phyloP scores from a whole-genome alignment of 2,113 vertebrate genomes.

The Oreochromis aureus region DNA sequence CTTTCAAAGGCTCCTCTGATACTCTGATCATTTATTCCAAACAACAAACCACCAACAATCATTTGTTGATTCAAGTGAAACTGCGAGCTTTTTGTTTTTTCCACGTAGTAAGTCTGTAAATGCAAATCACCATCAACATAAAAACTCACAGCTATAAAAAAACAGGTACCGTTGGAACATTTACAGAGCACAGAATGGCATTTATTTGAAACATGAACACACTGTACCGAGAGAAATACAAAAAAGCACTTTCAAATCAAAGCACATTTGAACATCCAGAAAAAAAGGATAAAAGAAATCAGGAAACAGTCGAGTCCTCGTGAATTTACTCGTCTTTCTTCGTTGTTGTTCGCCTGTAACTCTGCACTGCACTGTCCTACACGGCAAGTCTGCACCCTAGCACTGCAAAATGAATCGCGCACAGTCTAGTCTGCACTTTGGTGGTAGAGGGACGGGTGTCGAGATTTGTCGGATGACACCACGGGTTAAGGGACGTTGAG shows the following conservation, averaged over 20 bases:
- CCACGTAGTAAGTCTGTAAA: background rate
- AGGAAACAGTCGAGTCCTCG: slow-evolving; percentile 49
- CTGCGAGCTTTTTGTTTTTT: background rate
- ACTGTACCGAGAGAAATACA: slow-evolving; percentile 61
- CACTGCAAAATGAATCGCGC: background rate
- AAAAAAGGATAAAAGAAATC: slow-evolving; percentile 32
- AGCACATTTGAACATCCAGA: slow-evolving; percentile 59
- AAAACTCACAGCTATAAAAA: background rate
- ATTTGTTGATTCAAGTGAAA: background rate
- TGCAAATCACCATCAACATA: background rate
- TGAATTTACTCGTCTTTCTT: background rate
- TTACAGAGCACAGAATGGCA: slow-evolving; percentile 49
- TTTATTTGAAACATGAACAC: slow-evolving; percentile 73
- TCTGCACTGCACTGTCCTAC: background rate
- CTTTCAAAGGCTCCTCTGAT: background rate
- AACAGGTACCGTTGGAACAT: slow-evolving; percentile 2
- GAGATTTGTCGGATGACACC: slow-evolving; percentile 3
- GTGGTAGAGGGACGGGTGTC: slow-evolving; percentile 35
- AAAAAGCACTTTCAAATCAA: slow-evolving; percentile 63
- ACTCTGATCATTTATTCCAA: background rate
- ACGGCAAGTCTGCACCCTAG: slow-evolving; percentile 5
- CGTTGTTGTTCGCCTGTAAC: background rate
- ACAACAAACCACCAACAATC: background rate
- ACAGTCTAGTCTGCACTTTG: slow-evolving; percentile 40
- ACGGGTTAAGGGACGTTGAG: slow-evolving; percentile 22